phyloP scores from a whole-genome alignment of 2,113 vertebrate genomes.

The Mormyrus iriodes region DNA sequence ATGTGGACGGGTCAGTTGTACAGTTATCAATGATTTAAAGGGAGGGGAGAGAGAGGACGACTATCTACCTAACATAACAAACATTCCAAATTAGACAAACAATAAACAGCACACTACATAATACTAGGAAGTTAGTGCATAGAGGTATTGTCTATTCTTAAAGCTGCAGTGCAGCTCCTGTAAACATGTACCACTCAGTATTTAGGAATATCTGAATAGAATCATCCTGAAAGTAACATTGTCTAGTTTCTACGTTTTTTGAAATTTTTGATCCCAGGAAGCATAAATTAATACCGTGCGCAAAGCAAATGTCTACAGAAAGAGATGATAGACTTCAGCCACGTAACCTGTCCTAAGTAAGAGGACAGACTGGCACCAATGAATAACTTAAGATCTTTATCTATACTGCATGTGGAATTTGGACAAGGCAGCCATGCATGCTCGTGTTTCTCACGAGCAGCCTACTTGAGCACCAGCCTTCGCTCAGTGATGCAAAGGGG shows the following conservation, averaged over 20 bases:
- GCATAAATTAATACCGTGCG: neutral
- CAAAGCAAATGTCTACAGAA: neutral
- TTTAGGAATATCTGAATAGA: neutral
- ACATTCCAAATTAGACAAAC: neutral
- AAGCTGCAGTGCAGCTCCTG: neutral
- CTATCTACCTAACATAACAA: neutral
- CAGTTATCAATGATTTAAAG: neutral
- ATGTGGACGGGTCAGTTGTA: neutral
- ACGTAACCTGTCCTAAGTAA: neutral
- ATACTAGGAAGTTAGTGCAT: neutral
- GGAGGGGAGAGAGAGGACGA: neutral
- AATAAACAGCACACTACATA: neutral
- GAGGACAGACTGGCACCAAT: neutral
- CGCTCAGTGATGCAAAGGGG: neutral
- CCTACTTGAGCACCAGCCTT: neutral
- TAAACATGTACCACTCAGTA: neutral
- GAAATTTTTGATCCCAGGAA: neutral
- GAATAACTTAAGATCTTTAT: neutral
- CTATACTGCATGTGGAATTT: conserved; percentile 4
- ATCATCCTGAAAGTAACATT: neutral
- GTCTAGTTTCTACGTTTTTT: neutral
- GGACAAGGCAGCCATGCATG: neutral
- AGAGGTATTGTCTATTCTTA: neutral
- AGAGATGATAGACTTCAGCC: neutral
- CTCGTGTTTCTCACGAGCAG: neutral